Conservation (phyloP, 2,888 invertebrate species). For the Coelinius sp. region DNA sequence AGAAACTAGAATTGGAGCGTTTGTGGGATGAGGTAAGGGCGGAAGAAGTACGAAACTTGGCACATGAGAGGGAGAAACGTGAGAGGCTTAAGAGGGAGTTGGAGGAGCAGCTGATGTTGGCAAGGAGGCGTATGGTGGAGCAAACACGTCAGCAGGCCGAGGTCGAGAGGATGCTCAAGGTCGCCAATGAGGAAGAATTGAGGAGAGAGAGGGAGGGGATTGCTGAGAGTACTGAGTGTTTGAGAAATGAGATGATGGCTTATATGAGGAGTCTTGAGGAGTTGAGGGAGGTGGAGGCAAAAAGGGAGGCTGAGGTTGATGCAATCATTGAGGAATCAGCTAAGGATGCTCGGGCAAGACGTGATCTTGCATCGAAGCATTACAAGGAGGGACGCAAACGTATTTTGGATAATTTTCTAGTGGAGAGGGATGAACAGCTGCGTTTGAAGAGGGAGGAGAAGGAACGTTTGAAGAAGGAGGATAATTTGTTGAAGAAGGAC, state of each 20-base stretch:
- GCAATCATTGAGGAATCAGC: conserved; percentile 46
- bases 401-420: conserved; percentile 48
- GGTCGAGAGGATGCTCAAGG: conserved; percentile 49
- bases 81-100: conserved; percentile 54
- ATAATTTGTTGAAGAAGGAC: conserved; percentile 43
- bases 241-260: conserved; percentile 56
- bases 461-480: conserved; percentile 44
- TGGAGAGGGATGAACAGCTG: conserved; percentile 53
- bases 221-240: conserved; percentile 45
- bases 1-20: conserved; percentile 52
- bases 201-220: conserved; percentile 48
- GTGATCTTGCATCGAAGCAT: conserved; percentile 45
- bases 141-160: conserved; percentile 53
- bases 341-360: conserved; percentile 42
- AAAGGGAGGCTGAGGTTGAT: conserved; percentile 52
- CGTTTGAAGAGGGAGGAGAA: conserved; percentile 45
- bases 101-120: conserved; percentile 56
- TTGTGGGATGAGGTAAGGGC: conserved; percentile 49
- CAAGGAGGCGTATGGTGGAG: conserved; percentile 52
- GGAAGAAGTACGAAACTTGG: conserved; percentile 52
- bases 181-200: conserved; percentile 50
- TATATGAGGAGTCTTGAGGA: conserved; percentile 58
- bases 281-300: conserved; percentile 50
- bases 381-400: conserved; percentile 49
- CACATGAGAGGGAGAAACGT: conserved; percentile 50